Evolutionary conservation across 2,113 vertebrate species (phyloP).

Genomic region (Terrapene triunguis): DNA sequence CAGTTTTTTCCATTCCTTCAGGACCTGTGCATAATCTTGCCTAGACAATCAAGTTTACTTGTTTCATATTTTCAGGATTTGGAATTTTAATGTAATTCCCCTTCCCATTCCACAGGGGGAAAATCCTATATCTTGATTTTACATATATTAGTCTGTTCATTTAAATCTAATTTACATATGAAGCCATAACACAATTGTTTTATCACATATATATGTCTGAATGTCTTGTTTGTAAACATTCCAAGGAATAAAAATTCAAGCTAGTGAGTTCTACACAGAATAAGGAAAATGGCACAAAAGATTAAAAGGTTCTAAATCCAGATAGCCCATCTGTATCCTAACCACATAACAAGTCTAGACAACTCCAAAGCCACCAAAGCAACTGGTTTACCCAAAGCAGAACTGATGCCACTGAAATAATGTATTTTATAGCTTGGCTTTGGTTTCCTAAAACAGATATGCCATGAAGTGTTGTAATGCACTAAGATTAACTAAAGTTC

Average conservation of each 20-base stretch:
- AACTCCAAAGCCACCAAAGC: background rate
- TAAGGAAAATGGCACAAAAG: background rate
- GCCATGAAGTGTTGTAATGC: background rate
- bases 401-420: background rate
- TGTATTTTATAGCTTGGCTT: background rate
- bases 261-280: background rate
- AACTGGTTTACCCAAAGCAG: background rate
- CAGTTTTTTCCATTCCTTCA: background rate
- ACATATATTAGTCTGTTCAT: background rate
- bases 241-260: accelerated
- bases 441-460: background rate
- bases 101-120: background rate
- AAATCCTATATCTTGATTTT: background rate
- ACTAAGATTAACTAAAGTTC: background rate
- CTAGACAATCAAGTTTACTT: background rate
- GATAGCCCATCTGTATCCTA: background rate
- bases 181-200: background rate
- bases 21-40: background rate
- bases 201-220: background rate
- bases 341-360: background rate
- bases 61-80: background rate
- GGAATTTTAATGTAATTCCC: background rate
- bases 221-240: background rate
- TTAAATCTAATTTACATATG: background rate
- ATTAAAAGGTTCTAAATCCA: background rate